Base-by-base conservation (phyloP, 2,797 vertebrate species). In the Melanotaenia trifasciata region DNA sequence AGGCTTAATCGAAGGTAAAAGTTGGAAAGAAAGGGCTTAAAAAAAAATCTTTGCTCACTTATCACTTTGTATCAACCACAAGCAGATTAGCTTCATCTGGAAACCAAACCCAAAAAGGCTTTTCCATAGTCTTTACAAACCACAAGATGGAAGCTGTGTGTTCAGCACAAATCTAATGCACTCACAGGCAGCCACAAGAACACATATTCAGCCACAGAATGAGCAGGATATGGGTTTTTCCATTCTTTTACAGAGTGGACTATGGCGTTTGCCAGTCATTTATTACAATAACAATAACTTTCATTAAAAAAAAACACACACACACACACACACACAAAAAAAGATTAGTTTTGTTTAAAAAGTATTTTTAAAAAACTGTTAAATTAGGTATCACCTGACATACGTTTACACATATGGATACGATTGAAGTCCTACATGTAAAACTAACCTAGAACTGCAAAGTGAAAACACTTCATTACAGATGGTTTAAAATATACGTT, bases 141-240 rank as follows among this genome's bases (percentile, higher is more conserved):
- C 94, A 90, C 94, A 94, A 86, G 92, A 93, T 93, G 89, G 93
- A 94, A 93, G 91, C 87, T 93, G 93, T 94, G 87, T 93, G 92
- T 94, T 94, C 93, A 95, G 95, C 93, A 93, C 87, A 90, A 94
- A 89, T 84, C 90, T 90, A 92, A 94, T 94, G 94, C 94, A 95
- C 94, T 95, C 93, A 92, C 92, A 90, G 86, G 70, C 91, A 81
- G 84, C 94, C 95, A 90, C 94, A 94, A 93, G 91, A 89, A 90
- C 85, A 84, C 87, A 92, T 80, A 90, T 74, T 85, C 89, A 81
- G 85, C 85, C 83, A 86, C 89, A 92, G 91, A 92, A 94, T 90
- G 91, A 91, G 89, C 95, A 96, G 96, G 95, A 97, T 96, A 97
- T 96, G 95, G 91, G 90, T 95, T 95, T 97, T 96, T 94, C 95